Base-by-base conservation (phyloP, 2,113 vertebrate genomes). In the Trematocara zebra region DNA sequence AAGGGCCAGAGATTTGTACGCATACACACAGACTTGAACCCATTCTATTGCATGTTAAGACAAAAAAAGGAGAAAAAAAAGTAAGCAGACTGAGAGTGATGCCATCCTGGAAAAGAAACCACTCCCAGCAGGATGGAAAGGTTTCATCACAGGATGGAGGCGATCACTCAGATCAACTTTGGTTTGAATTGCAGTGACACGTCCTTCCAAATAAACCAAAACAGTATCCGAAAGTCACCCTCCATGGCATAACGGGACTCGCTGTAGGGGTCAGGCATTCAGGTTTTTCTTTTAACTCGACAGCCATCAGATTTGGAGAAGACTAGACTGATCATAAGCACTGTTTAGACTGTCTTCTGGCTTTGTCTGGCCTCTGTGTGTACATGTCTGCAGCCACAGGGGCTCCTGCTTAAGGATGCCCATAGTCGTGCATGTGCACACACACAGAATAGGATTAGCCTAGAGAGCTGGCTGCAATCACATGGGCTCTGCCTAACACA, bases 401-500 rank as follows among this genome's bases (percentile, higher is more conserved):
- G 61, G 69, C 72, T 72, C n/a, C 28, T 47, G 37, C 56, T 85
- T 76, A 57, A 89, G 69, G 72, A 78, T 18, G 5, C 61, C 23
- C 49, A 78, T 31, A 78, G 49, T 31, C 9, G 3, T 35, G 35
- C 37, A 57, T 40, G 23, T 76, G 44, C 64, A 49, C 61, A 52
- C 61, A 53, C 74, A 61, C 69, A 89, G 4, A 80, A 82, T 23
- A 85, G 93, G 93, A 95, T 94, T 94, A 94, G 84, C 86, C 85
- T 69, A 85, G 83, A 89, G 91, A 91, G 91, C 89, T 79, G 89
- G 80, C 89, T 78, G 88, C 10, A 88, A 85, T 94, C 91, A 91
- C 91, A 87, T 88, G 89, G 81, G 87, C 37, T 88, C 83, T 72
- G 85, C 72, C 87, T 93, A 91, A 90, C 95, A 92, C 87, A 89